These are phyloP conservation scores for Argyra leucocephala DNA, from an alignment of 2,888 invertebrate genomes.

Conservation along the genomic window DNA sequence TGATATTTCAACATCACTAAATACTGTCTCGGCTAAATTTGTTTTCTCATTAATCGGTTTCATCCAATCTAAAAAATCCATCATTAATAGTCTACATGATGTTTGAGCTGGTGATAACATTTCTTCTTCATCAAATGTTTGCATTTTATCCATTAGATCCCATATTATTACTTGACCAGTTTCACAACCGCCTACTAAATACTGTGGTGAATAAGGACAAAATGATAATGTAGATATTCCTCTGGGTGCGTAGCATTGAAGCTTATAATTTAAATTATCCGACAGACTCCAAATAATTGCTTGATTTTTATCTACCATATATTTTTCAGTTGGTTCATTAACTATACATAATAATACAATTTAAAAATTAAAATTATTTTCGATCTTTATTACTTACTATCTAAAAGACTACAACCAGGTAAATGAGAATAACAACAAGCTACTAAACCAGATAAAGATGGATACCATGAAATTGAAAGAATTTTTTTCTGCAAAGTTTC, in stretches of 20 bases:
- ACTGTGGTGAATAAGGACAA: slow-evolving; percentile 59
- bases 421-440: slow-evolving; percentile 34
- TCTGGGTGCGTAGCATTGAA: slow-evolving; percentile 57
- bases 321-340: background rate
- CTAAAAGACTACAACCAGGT: background rate
- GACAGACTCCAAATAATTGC: slow-evolving; percentile 67
- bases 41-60: slow-evolving; percentile 51
- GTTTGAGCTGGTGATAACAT: slow-evolving; percentile 54
- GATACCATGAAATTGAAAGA: slow-evolving; percentile 59
- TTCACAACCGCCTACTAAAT: slow-evolving; percentile 60
- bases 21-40: slow-evolving; percentile 50
- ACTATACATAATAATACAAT: background rate
- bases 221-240: slow-evolving; percentile 58
- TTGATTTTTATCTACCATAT: slow-evolving; percentile 48
- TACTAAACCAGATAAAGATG: slow-evolving; percentile 57
- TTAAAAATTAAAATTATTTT: background rate
- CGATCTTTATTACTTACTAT: background rate
- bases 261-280: slow-evolving; percentile 59
- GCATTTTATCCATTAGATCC: slow-evolving; percentile 57
- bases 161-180: slow-evolving; percentile 65
- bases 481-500: slow-evolving; percentile 58
- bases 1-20: slow-evolving; percentile 53
- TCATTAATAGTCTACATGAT: slow-evolving; percentile 53
- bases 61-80: slow-evolving; percentile 59
- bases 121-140: slow-evolving; percentile 53